phyloP scores from a whole-genome alignment of 2,888 invertebrate genomes.

The Phalera bucephala region DNA sequence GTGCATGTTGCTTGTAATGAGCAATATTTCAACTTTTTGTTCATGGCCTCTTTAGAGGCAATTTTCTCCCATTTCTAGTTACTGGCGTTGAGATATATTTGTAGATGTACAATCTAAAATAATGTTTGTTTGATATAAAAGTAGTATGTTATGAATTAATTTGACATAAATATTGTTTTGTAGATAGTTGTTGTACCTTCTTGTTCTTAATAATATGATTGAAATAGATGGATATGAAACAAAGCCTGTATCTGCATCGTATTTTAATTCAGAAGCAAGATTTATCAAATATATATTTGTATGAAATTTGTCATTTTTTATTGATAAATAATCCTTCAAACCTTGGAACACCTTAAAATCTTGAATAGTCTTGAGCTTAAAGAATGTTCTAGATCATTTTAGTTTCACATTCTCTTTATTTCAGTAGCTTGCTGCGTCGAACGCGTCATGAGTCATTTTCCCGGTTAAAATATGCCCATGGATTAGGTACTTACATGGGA shows the following conservation, averaged over 20 bases:
- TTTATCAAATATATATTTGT: constrained; percentile 31
- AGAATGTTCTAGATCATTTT: constrained; percentile 64
- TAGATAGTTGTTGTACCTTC: constrained; percentile 24
- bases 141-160: constrained; percentile 17
- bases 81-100: constrained; percentile 35
- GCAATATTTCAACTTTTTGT: constrained; percentile 56
- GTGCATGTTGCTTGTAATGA: constrained; percentile 58
- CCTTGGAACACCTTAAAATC: constrained; percentile 24
- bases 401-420: constrained; percentile 6
- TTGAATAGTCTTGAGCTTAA: constrained; percentile 10
- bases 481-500: not conserved
- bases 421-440: constrained; percentile 23
- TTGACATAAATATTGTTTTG: constrained; percentile 27
- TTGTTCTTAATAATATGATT: constrained; percentile 22
- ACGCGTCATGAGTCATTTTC: constrained; percentile 28
- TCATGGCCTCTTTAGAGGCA: constrained; percentile 70
- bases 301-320: constrained; percentile 35
- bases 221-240: constrained; percentile 22
- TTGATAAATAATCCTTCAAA: constrained; percentile 30
- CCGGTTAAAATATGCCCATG: constrained; percentile 10
- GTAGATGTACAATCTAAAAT: constrained; percentile 13
- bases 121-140: constrained; percentile 9
- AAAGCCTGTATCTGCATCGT: constrained; percentile 26
- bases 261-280: constrained; percentile 15
- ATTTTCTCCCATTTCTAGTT: constrained; percentile 59